phyloP scores from a whole-genome alignment of 2,797 vertebrate species.

The Gadopsis bispinosus region DNA sequence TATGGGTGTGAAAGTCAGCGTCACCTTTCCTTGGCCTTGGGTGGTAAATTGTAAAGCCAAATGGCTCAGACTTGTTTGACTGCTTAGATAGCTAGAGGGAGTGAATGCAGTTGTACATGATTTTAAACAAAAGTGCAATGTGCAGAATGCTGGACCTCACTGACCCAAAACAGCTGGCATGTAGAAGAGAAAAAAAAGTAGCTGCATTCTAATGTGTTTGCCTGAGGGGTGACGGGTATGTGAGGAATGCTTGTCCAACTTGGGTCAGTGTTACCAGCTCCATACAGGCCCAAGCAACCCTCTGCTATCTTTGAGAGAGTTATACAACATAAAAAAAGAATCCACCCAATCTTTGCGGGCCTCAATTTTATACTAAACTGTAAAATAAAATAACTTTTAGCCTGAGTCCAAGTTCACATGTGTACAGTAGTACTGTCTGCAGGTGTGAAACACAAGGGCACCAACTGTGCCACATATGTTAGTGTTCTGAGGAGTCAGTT shows the following conservation, averaged over 20 bases:
- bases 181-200: constrained; percentile 11
- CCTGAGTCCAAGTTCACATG: constrained; percentile 30
- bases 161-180: constrained; percentile 36
- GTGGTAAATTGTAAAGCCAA: constrained; percentile 18
- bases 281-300: constrained; percentile 15
- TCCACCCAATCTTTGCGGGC: not conserved
- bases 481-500: constrained; percentile 25
- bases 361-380: not conserved
- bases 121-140: constrained; percentile 13
- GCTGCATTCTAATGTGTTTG: constrained; percentile 43
- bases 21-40: constrained; percentile 43
- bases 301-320: constrained; percentile 20
- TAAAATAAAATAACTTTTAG: not conserved
- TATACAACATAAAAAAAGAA: constrained; percentile 17
- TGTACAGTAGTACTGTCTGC: constrained; percentile 36
- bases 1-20: constrained; percentile 64
- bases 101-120: not conserved
- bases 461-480: constrained; percentile 27
- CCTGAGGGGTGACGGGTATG: constrained; percentile 43
- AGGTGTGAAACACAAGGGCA: constrained; percentile 34
- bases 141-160: constrained; percentile 13
- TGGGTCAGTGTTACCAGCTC: constrained; percentile 39
- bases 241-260: constrained; percentile 56
- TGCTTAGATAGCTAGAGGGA: not conserved
- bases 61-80: constrained; percentile 1